A percentile compares a stretch with the other conserved stretches of the same genome.
phyloP scores from a whole-genome alignment of 2,888 invertebrate species.

The Steinernema hermaphroditum region DNA sequence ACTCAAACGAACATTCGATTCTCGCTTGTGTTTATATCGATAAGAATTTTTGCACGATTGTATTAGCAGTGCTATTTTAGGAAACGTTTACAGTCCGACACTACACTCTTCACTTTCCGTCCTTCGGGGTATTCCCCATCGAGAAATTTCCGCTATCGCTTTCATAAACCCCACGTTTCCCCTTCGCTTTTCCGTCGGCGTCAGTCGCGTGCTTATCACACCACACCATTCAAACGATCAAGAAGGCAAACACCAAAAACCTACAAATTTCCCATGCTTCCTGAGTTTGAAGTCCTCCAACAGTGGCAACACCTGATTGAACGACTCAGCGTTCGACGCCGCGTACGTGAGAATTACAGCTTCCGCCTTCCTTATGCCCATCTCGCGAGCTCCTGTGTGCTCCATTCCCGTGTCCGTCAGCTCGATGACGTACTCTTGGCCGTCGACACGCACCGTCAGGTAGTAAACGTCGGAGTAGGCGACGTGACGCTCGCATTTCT shows the following conservation, averaged over 20 bases:
- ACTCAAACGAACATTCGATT: too few species aligned
- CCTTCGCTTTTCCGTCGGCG: background rate
- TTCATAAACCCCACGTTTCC: background rate
- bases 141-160: too few species aligned
- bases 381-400: conserved; percentile 51
- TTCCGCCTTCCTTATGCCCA: conserved; percentile 46
- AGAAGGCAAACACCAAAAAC: conserved; percentile 19
- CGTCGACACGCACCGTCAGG: conserved; percentile 39
- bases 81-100: too few species aligned
- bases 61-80: too few species aligned
- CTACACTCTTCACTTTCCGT: too few species aligned
- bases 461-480: conserved; percentile 46
- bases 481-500: conserved; percentile 46
- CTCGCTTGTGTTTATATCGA: too few species aligned
- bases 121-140: too few species aligned
- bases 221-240: background rate
- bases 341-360: conserved; percentile 47
- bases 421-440: conserved; percentile 33
- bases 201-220: background rate
- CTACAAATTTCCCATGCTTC: conserved; percentile 33
- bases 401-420: conserved; percentile 42
- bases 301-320: conserved; percentile 38
- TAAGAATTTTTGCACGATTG: too few species aligned
- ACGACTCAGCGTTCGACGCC: conserved; percentile 40
- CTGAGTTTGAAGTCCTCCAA: conserved; percentile 44